Evolutionary conservation across 2,113 vertebrate genomes (phyloP).

Genomic region (Nothobranchius kuhntae): DNA sequence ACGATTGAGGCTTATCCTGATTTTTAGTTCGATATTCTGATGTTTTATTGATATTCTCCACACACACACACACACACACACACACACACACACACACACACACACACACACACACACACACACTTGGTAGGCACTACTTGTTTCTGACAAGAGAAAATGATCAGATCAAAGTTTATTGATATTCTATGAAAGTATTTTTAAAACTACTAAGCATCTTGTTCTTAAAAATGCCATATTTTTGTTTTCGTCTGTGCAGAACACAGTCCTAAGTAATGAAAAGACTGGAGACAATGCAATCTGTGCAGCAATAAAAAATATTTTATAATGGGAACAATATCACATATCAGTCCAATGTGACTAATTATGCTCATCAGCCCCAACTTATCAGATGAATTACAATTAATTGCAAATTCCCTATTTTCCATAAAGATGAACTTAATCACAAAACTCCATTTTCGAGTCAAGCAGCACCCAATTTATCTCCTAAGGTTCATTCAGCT

Average conservation of each 20-base stretch:
- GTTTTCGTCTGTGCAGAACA: not conserved
- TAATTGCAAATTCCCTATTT: no score
- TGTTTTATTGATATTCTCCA: not conserved
- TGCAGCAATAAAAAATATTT: not conserved
- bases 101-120: not conserved
- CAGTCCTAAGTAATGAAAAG: no score
- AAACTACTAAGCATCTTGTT: not conserved
- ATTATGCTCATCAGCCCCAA: no score
- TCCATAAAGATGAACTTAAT: no score
- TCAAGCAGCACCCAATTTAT: no score
- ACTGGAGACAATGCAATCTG: not conserved
- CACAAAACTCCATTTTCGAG: no score
- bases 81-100: not conserved
- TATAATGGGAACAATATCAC: no score
- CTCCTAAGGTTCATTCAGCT: no score
- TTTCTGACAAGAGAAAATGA: not conserved
- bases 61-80: not conserved
- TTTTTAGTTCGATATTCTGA: not conserved
- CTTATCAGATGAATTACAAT: no score
- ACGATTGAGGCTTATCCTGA: not conserved
- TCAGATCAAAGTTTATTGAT: not conserved
- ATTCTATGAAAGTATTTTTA: not conserved
- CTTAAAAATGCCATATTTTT: not conserved
- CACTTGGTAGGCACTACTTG: not conserved
- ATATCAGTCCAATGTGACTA: no score